These are phyloP conservation scores for Synaphobranchus kaupii DNA, from an alignment of 2,797 vertebrate genomes.

Conservation along the genomic window DNA sequence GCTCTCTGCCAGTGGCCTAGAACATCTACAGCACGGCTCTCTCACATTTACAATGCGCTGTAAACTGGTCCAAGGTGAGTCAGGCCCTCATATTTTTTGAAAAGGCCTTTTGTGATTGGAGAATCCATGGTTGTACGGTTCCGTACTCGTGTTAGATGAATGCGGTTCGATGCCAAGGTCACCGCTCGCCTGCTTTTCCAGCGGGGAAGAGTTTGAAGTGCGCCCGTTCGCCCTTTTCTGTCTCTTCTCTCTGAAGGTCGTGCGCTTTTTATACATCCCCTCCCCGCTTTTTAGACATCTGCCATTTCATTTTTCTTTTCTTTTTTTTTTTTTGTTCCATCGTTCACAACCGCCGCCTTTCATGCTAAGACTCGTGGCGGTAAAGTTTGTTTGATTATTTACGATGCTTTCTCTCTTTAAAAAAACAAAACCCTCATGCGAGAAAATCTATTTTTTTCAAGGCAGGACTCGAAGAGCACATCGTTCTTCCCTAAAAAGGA, in stretches of 20 bases:
- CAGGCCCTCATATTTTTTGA: neutral
- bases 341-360: neutral
- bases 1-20: neutral
- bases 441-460: slow-evolving; percentile 31
- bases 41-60: neutral
- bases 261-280: neutral
- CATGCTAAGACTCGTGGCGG: neutral
- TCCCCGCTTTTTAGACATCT: neutral
- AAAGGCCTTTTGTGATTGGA: neutral
- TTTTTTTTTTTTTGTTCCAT: neutral
- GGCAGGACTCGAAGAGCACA: slow-evolving; percentile 14
- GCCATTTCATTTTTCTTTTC: neutral
- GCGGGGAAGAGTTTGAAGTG: neutral
- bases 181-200: neutral
- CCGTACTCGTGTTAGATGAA: neutral
- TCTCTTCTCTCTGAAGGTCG: slow-evolving; percentile 4
- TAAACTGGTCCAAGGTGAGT: neutral
- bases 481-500: slow-evolving; percentile 20
- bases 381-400: slow-evolving; percentile 21
- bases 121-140: neutral
- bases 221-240: neutral
- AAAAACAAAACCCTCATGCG: slow-evolving; percentile 21
- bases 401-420: slow-evolving; percentile 22
- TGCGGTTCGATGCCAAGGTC: neutral
- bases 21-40: neutral